Evolutionary conservation across 2,797 vertebrate species (phyloP).

Genomic region (Denticeps clupeoides): DNA sequence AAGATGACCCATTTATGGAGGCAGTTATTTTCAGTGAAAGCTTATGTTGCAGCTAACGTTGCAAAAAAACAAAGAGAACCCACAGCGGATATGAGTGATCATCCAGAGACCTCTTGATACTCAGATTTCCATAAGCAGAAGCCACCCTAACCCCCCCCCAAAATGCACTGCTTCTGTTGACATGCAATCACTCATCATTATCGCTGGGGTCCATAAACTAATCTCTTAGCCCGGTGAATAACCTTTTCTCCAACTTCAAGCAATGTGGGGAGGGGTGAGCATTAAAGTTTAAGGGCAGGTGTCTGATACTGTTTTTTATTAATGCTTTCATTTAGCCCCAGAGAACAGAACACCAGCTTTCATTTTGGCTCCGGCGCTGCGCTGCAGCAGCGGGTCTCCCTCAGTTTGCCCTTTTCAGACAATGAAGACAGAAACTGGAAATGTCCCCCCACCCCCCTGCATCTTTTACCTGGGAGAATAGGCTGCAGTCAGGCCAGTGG

Average conservation of each 20-base stretch:
- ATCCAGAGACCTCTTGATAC: no score
- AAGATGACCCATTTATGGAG: constrained; percentile 29
- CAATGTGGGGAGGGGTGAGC: constrained; percentile 61
- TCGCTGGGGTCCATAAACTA: constrained; percentile 30
- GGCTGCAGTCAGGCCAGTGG: no score
- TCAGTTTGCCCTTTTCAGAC: constrained; percentile 57
- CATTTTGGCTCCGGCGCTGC: constrained; percentile 52
- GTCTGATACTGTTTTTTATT: constrained; percentile 49
- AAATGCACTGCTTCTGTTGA: no score
- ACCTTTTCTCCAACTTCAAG: constrained; percentile 28
- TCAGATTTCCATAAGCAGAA: no score
- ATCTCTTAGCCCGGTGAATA: constrained; percentile 40
- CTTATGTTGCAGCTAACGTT: constrained; percentile 27
- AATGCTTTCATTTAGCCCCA: constrained; percentile 58
- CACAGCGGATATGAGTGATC: no score
- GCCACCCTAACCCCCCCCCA: no score
- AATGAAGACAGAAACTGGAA: constrained; percentile 58
- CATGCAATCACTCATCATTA: constrained; percentile 15
- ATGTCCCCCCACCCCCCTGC: constrained; percentile 30
- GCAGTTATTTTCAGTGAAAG: constrained; percentile 26
- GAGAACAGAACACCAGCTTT: constrained; percentile 61
- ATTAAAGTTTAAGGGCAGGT: constrained; percentile 66
- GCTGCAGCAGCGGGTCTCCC: constrained; percentile 57
- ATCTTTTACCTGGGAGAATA: no score
- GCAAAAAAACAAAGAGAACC: constrained; percentile 41